Conservation (phyloP, 2,797 vertebrate genomes). For the Myotis findleyi region DNA sequence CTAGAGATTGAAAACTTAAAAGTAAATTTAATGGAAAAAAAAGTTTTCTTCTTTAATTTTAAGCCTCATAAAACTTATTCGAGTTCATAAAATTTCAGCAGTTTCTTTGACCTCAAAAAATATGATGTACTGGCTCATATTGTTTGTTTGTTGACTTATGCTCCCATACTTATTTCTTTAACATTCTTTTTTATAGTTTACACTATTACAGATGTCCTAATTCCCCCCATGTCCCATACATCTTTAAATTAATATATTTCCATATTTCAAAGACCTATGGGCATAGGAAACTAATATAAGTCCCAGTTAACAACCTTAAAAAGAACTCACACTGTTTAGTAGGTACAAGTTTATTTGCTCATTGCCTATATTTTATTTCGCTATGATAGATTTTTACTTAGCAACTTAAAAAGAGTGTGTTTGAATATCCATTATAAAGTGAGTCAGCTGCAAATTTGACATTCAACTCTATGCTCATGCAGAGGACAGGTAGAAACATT, state of each 20-base stretch:
- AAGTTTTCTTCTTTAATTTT: background rate
- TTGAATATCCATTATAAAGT: conserved; percentile 58
- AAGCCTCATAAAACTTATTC: background rate
- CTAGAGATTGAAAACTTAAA: background rate
- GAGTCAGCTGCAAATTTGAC: conserved; percentile 68
- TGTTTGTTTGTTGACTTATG: background rate
- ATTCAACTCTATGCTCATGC: conserved; percentile 53
- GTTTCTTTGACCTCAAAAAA: conserved; percentile 44
- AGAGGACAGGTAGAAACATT: conserved; percentile 67
- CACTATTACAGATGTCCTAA: background rate
- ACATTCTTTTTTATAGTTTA: background rate
- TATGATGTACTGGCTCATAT: background rate
- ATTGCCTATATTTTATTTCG: conserved; percentile 58
- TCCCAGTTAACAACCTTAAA: background rate
- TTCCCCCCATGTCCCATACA: background rate
- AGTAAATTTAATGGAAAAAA: conserved; percentile 21
- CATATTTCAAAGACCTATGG: background rate
- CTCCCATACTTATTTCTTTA: background rate
- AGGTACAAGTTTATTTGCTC: background rate
- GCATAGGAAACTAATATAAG: background rate
- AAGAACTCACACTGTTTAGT: background rate
- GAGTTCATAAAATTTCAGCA: conserved; percentile 28
- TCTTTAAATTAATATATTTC: background rate
- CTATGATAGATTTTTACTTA: conserved; percentile 35
- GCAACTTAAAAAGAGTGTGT: background rate